Base-by-base conservation (phyloP, 2,797 vertebrate genomes). In the Netta rufina region DNA sequence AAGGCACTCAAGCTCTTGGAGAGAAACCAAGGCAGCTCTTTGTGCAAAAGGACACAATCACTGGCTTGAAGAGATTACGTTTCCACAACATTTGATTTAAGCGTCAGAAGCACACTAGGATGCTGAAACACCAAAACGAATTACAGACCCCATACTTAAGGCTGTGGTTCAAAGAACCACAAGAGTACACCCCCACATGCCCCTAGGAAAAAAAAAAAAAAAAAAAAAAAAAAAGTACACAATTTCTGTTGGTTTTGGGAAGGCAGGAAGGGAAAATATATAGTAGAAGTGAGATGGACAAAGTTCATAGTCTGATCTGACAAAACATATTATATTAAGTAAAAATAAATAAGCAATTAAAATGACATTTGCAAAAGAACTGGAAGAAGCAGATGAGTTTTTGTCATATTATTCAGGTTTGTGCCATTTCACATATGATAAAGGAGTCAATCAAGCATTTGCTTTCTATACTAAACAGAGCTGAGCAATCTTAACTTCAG, bases 111-210 rank as follows among this genome's bases (percentile, higher is more conserved):
- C 3, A 1, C 20, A n/a, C 8, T 20, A 36, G 41, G 21, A 33
- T 1, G 2, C 1, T 13, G 32, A 47, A 41, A 67, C 45, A n/a
- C 33, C 45, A 27, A 2, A 13, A 10, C 1, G 11, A 24, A 19
- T 70, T 33, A n/a, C 30, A 25, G 54, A 43, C 14, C 27, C 69
- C 41, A 45, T 39, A 49, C 28, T 33, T 66, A 38, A 43, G 47
- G 53, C 53, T 80, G 66, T 30, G 33, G 36, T 45, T 74, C 47
- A 43, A 53, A 43, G 47, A 79, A 77, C 36, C 41, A 62, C 19
- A 49, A n/a, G 32, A 56, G 36, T 8, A 65, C 39, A 65, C 30
- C 28, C 39, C 57, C 62, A 30, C 25, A 16, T 16, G 41, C 62
- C 30, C 28, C 28, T 20, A 45, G 43, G 9, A 19, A 49, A 49